phyloP scores from a whole-genome alignment of 1,140 invertebrate genomes.

The Drosophila ohnishii region DNA sequence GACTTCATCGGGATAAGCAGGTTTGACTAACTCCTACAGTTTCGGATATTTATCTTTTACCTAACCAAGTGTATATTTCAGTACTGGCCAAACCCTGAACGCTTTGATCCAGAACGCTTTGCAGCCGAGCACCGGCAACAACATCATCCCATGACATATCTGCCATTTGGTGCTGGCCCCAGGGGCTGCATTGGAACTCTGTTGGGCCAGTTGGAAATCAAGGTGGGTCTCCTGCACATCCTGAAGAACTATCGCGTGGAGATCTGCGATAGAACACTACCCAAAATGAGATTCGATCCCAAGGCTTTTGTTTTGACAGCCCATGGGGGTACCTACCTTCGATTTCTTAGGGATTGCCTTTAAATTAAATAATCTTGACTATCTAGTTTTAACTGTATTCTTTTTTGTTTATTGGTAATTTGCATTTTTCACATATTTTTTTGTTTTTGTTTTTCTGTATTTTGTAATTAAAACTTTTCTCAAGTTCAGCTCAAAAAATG shows the following conservation, averaged over 20 bases:
- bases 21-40: slow-evolving; percentile 32
- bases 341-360: slow-evolving; percentile 43
- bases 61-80: slow-evolving; percentile 58
- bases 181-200: slow-evolving; percentile 85
- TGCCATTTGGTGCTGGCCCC: slow-evolving; percentile 83
- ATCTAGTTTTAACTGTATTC: slow-evolving; percentile 14
- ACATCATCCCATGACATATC: slow-evolving; percentile 80
- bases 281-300: slow-evolving; percentile 83
- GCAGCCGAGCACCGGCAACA: slow-evolving; percentile 75
- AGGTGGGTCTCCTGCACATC: slow-evolving; percentile 86
- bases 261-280: slow-evolving; percentile 48
- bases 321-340: slow-evolving; percentile 72
- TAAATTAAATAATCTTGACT: neutral
- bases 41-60: slow-evolving; percentile 76
- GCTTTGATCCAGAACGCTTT: slow-evolving; percentile 85
- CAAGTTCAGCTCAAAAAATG: slow-evolving; percentile 64
- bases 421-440: slow-evolving; percentile 60
- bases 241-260: slow-evolving; percentile 84
- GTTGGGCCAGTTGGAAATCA: slow-evolving; percentile 87
- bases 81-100: slow-evolving; percentile 82
- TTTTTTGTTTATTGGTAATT: slow-evolving; percentile 63
- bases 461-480: slow-evolving; percentile 44
- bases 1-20: slow-evolving; percentile 65
- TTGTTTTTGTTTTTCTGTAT: slow-evolving; percentile 13
- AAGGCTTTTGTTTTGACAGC: slow-evolving; percentile 73